Percentiles rank a stretch among this genome's conserved stretches.
phyloP scores from a whole-genome alignment of 2,797 vertebrate genomes.

The Pseudopleuronectes americanus region DNA sequence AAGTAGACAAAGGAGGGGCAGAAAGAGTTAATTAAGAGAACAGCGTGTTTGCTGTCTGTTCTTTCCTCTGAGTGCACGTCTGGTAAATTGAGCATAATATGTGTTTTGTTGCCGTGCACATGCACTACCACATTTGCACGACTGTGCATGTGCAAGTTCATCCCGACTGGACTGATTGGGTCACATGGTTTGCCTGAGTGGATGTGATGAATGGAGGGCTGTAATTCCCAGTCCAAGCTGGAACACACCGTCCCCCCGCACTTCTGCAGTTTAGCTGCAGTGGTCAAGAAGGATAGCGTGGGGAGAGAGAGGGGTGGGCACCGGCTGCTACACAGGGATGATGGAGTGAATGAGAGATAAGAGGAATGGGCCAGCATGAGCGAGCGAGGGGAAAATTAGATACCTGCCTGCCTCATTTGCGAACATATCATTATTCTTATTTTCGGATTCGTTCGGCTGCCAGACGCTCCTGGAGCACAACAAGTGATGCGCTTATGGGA shows the following conservation, averaged over 20 bases:
- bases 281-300: constrained; percentile 66
- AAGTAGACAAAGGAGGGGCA: constrained; percentile 46
- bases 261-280: constrained; percentile 74
- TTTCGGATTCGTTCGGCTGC: constrained; percentile 79
- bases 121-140: constrained; percentile 39
- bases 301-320: constrained; percentile 15
- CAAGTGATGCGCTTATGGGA: constrained; percentile 79
- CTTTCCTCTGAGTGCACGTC: constrained; percentile 50
- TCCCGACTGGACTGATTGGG: constrained; percentile 56
- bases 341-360: constrained; percentile 73
- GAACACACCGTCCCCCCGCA: constrained; percentile 64
- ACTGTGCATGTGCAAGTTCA: constrained; percentile 38
- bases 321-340: constrained; percentile 52
- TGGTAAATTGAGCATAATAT: constrained; percentile 51
- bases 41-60: constrained; percentile 49
- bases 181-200: constrained; percentile 63
- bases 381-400: constrained; percentile 66
- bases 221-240: constrained; percentile 60
- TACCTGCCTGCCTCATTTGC: constrained; percentile 78
- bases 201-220: constrained; percentile 66
- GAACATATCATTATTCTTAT: constrained; percentile 82
- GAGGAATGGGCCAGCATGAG: constrained; percentile 56
- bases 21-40: constrained; percentile 68
- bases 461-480: constrained; percentile 75
- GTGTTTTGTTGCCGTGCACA: constrained; percentile 43